phyloP scores from a whole-genome alignment of 2,113 vertebrate genomes.

The Cervus canadensis region DNA sequence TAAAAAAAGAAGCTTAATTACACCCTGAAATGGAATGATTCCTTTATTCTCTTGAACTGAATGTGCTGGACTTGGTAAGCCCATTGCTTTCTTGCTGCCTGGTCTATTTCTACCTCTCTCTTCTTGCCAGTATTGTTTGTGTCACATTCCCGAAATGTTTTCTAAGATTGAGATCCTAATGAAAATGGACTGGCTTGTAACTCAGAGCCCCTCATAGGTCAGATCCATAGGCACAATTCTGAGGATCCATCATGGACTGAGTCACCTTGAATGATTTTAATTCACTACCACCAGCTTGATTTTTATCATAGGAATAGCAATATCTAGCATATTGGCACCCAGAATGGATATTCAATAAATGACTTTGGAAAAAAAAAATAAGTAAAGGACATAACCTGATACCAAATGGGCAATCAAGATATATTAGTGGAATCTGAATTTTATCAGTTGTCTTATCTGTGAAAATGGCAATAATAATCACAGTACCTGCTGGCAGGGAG shows the following conservation, averaged over 20 bases:
- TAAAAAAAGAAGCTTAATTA: constrained; percentile 54
- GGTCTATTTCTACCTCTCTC: constrained; percentile 10
- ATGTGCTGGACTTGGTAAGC: background rate
- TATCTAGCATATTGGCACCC: background rate
- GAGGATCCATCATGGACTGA: background rate
- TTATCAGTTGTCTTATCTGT: background rate
- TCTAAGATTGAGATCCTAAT: background rate
- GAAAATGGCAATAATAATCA: background rate
- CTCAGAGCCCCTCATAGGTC: background rate
- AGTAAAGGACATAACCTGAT: background rate
- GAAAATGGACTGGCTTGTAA: background rate
- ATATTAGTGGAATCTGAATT: background rate
- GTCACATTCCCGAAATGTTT: constrained; percentile 34
- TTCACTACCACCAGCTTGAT: background rate
- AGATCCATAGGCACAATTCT: background rate
- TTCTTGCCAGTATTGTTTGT: background rate
- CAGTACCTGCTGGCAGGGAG: background rate
- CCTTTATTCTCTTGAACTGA: constrained; percentile 40
- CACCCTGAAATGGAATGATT: constrained; percentile 59
- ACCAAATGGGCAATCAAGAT: background rate
- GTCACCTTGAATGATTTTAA: background rate
- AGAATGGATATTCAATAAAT: background rate
- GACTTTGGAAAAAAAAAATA: background rate
- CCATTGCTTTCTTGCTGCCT: constrained; percentile 15
- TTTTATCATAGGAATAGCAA: background rate